Evolutionary conservation across 1,140 invertebrate genomes (phyloP), one percentile per base, ranked within the genome.

Genomic region (Aphelinus certus): DNA sequence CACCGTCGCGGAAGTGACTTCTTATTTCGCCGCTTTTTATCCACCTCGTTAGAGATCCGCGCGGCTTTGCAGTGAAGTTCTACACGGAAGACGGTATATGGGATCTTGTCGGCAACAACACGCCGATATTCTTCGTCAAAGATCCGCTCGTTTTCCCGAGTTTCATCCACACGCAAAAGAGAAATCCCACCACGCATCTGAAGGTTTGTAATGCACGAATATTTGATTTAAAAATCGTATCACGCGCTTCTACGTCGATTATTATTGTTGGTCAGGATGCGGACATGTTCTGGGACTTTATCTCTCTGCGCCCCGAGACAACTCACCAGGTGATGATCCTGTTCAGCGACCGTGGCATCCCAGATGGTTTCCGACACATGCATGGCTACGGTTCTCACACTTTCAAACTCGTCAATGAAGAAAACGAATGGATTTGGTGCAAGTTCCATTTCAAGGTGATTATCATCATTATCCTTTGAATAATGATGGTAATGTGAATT

Each of bases 81-180:
- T 98, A 98, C 85, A 97, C 97, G 4, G 96, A 98, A 76, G 95
- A 98, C 82, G 97, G 97, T 56, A 94, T 96, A 83, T 98, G 96
- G 96, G 97, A 99, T 90, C 85, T 98, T 71, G 96, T 97, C 57
- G 96, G 97, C n/a, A 98, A 98, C 85, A 98, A 98, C 83, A 98
- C 96, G 0, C 97, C 97, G 1, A 95, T 99, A 75, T 98, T 99
- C 89, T 98, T 98, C 85, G 93, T 98, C 77, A 92, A 96, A 53
- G 97, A 99, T 87, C 95, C 97, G 0, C 91, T 97, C 26, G 88
- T 97, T 10, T 98, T 98, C 88, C 94, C 95, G 3, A 94, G 93
- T 80, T 97, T 97, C 79, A 95, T 97, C 79, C 95, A 97, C 81
- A 96, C 95, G 0, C 97, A 98, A 86, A 98, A 98, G 85, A 91